Percentiles rank a stretch among this genome's conserved stretches.
Evolutionary conservation across 2,797 vertebrate genomes (phyloP).

Genomic region (Cyclopterus lumpus): DNA sequence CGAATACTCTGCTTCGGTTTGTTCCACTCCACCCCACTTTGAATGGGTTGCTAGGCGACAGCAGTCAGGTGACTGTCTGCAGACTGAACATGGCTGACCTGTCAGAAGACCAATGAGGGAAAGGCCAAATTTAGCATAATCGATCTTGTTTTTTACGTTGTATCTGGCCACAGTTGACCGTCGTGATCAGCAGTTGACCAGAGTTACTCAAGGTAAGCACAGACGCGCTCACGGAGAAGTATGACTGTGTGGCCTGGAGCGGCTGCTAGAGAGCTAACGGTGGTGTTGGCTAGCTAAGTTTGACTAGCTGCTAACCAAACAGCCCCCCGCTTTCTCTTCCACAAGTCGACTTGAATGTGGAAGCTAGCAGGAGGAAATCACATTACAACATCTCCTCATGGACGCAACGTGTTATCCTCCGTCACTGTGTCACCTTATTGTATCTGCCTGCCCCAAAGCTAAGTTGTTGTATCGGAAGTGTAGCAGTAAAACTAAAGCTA

Average conservation of each 20-base stretch:
- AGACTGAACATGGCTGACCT: constrained; percentile 86
- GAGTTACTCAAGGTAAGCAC: constrained; percentile 69
- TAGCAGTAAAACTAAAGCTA: neutral
- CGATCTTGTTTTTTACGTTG: constrained; percentile 63
- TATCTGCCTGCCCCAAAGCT: neutral
- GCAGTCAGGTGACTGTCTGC: constrained; percentile 86
- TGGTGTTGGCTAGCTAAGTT: constrained; percentile 62
- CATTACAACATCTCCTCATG: constrained; percentile 5
- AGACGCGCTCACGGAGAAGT: neutral
- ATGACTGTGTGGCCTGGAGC: neutral
- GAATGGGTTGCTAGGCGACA: constrained; percentile 77
- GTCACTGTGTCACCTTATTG: neutral
- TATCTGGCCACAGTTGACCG: constrained; percentile 49
- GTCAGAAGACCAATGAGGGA: constrained; percentile 84
- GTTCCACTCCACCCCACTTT: constrained; percentile 68
- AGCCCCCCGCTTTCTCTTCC: constrained; percentile 46
- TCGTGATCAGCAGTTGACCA: constrained; percentile 43
- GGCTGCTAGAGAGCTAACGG: constrained; percentile 31
- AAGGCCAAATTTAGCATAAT: constrained; percentile 76
- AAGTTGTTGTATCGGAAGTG: constrained; percentile 1
- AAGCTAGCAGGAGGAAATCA: constrained; percentile 10
- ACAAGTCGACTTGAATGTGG: constrained; percentile 7
- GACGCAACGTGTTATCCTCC: constrained; percentile 1
- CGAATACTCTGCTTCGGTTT: neutral
- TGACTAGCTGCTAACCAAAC: constrained; percentile 70